Conservation (phyloP, 2,888 invertebrate genomes). For the Campoletis raptor region DNA sequence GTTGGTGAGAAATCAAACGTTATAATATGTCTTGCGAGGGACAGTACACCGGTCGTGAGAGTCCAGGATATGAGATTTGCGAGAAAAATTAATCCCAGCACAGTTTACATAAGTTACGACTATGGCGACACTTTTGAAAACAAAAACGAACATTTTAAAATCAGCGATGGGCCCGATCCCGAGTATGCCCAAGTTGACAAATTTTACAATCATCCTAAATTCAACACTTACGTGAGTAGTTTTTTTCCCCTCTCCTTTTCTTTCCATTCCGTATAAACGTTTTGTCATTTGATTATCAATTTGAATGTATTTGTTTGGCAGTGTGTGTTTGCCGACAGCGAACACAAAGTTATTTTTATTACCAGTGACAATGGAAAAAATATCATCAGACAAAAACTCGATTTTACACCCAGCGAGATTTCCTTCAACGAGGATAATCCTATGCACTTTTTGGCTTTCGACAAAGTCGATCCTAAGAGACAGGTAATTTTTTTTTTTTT, state of each 20-base stretch:
- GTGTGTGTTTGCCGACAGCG: conserved; percentile 94
- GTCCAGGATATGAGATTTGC: conserved; percentile 75
- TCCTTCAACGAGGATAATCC: conserved; percentile 91
- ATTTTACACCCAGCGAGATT: conserved; percentile 92
- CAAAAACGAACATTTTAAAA: conserved; percentile 89
- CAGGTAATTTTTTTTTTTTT: conserved; percentile 85
- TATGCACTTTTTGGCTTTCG: conserved; percentile 90
- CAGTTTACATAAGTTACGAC: conserved; percentile 94
- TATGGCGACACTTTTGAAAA: conserved; percentile 93
- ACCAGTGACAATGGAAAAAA: conserved; percentile 91
- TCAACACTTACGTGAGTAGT: conserved; percentile 91
- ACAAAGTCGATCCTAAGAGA: conserved; percentile 89
- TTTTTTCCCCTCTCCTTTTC: neutral
- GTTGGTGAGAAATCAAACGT: conserved; percentile 95
- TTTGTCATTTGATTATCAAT: neutral
- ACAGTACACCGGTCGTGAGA: conserved; percentile 86
- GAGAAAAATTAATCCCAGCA: conserved; percentile 86
- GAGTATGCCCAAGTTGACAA: conserved; percentile 91
- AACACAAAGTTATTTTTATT: conserved; percentile 91
- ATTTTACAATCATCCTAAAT: conserved; percentile 94
- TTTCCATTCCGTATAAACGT: conserved; percentile 11
- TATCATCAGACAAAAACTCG: conserved; percentile 88
- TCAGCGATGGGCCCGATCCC: conserved; percentile 79
- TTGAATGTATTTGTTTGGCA: conserved; percentile 82
- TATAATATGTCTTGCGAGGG: conserved; percentile 93